Percentiles rank a stretch among this genome's conserved stretches.
phyloP scores from a whole-genome alignment of 2,797 vertebrate genomes.

The Amniataba percoides region DNA sequence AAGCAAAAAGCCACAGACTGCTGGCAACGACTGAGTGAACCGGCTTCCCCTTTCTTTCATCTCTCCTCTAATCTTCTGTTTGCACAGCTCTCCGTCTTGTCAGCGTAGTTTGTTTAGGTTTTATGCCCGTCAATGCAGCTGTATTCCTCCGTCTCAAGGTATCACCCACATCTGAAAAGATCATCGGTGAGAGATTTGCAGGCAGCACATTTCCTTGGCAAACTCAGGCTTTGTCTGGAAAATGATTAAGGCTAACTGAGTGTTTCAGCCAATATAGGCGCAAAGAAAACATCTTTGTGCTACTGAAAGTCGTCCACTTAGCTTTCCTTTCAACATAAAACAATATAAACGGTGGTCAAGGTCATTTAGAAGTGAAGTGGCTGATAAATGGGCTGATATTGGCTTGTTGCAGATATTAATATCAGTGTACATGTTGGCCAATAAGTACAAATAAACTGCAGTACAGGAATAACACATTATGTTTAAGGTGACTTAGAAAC shows the following conservation, averaged over 20 bases:
- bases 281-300: slow-evolving; percentile 47
- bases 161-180: slow-evolving; percentile 75
- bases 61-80: slow-evolving; percentile 86
- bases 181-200: slow-evolving; percentile 78
- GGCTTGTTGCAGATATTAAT: too few relatives aligned
- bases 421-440: too few relatives aligned
- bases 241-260: slow-evolving; percentile 67
- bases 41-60: slow-evolving; percentile 83
- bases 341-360: slow-evolving; percentile 1
- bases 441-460: too few relatives aligned
- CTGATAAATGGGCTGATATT: too few relatives aligned
- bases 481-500: not conserved
- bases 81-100: slow-evolving; percentile 86
- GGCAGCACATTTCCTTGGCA: slow-evolving; percentile 63
- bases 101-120: slow-evolving; percentile 85
- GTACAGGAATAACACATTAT: too few relatives aligned
- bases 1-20: slow-evolving; percentile 50
- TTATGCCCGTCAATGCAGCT: slow-evolving; percentile 74
- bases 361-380: not conserved
- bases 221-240: slow-evolving; percentile 66
- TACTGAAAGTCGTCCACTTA: slow-evolving; percentile 32
- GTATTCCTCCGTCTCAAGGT: slow-evolving; percentile 65
- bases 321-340: slow-evolving; percentile 45
- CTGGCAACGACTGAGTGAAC: slow-evolving; percentile 59
- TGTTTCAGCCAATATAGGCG: slow-evolving; percentile 44